A percentile compares a stretch with the other conserved stretches of the same genome.
Evolutionary conservation across 2,113 vertebrate genomes (phyloP).

Genomic region (Rhinopithecus roxellana): DNA sequence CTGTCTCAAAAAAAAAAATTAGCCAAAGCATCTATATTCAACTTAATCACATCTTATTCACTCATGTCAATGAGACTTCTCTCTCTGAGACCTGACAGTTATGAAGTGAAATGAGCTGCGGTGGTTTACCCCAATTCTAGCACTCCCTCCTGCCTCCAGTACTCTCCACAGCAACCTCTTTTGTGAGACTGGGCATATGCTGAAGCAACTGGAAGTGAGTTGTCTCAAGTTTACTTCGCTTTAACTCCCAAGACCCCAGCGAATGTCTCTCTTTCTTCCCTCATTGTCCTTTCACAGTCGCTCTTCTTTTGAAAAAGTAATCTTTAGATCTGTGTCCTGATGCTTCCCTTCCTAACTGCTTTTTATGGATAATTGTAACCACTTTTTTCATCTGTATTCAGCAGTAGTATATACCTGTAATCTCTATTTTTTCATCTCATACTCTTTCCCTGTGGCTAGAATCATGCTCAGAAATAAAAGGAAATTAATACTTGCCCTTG

Average conservation of each 20-base stretch:
- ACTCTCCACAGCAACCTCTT: not conserved
- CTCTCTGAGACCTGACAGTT: not conserved
- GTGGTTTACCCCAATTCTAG: not conserved
- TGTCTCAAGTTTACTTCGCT: not conserved
- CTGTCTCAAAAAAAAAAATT: not conserved
- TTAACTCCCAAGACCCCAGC: not conserved
- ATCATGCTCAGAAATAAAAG: not conserved
- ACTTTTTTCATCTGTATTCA: not conserved
- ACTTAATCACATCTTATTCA: not conserved
- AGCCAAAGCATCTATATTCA: not conserved
- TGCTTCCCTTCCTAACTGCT: not conserved
- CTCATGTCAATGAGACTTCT: not conserved
- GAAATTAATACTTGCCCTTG: not conserved
- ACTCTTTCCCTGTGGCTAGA: not conserved
- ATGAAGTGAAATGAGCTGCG: not conserved
- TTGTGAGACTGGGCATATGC: not conserved
- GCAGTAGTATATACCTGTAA: not conserved
- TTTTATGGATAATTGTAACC: not conserved
- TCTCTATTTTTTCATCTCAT: not conserved
- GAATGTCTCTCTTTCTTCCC: not conserved
- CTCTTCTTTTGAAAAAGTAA: not conserved
- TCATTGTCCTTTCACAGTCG: not conserved
- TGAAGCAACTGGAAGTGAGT: not conserved
- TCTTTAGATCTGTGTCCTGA: not conserved
- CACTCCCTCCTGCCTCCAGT: not conserved